Conservation (phyloP, 2,797 vertebrate species). For the Leuciscus waleckii region DNA sequence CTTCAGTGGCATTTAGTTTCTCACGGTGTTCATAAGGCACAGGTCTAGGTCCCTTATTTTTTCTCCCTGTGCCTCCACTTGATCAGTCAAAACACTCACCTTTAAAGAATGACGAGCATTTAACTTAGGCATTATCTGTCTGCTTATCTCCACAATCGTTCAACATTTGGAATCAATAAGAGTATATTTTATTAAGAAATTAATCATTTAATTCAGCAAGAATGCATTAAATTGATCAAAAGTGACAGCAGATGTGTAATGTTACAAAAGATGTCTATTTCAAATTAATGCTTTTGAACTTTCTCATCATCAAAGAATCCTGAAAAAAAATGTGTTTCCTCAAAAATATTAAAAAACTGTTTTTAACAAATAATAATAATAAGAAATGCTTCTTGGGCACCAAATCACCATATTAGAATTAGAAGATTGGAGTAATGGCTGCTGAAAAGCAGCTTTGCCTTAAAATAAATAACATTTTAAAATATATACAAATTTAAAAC, state of each 20-base stretch:
- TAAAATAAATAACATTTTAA: neutral
- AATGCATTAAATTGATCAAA: neutral
- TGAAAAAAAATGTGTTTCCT: neutral
- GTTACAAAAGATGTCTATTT: neutral
- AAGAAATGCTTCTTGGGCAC: neutral
- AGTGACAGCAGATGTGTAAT: neutral
- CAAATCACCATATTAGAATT: neutral
- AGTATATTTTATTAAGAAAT: neutral
- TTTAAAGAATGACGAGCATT: constrained; percentile 62
- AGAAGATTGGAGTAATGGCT: neutral
- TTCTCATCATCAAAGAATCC: neutral
- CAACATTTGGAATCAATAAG: neutral
- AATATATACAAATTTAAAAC: neutral
- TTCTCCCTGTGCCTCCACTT: constrained; percentile 97
- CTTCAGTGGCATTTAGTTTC: constrained; percentile 94
- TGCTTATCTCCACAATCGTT: neutral
- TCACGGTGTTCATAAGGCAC: constrained; percentile 95
- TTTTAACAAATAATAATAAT: neutral
- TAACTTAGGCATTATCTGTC: neutral
- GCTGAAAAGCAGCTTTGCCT: neutral
- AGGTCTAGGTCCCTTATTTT: constrained; percentile 96
- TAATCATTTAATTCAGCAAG: neutral
- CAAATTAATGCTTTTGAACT: neutral
- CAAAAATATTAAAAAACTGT: neutral
- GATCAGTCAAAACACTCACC: constrained; percentile 98